These are phyloP conservation scores for Micromesistius poutassou DNA, from an alignment of 2,797 vertebrate genomes.

Conservation along the genomic window DNA sequence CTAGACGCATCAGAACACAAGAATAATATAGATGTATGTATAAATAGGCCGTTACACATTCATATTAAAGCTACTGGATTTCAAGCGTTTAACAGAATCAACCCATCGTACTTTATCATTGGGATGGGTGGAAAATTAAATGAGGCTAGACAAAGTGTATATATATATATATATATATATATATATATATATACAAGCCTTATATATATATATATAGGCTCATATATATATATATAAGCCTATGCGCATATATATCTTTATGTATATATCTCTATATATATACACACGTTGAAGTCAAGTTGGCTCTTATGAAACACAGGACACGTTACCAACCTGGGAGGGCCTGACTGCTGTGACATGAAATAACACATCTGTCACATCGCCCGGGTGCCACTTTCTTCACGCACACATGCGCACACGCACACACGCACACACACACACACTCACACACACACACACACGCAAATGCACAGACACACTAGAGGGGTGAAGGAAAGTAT, in stretches of 20 bases:
- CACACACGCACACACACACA: background rate
- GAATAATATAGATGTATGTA: no score
- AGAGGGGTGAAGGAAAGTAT: conserved; percentile 72
- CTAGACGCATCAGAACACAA: background rate
- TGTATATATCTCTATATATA: no score
- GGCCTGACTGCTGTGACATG: conserved; percentile 32
- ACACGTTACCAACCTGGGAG: background rate
- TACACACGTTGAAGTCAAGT: background rate
- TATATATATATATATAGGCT: no score
- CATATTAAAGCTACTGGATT: background rate
- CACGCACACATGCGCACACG: background rate
- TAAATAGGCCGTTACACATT: no score
- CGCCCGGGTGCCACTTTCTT: conserved; percentile 33
- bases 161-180: no score
- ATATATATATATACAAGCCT: no score
- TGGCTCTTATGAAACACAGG: background rate
- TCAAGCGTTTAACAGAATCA: background rate
- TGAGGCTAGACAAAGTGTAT: no score
- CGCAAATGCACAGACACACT: background rate
- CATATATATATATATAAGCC: no score
- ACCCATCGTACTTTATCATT: background rate
- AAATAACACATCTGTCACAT: conserved; percentile 49
- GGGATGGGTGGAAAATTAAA: background rate
- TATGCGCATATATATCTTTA: no score
- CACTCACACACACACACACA: background rate